Base-by-base conservation (phyloP, 2,113 vertebrate genomes). In the Anarrhichthys ocellatus region DNA sequence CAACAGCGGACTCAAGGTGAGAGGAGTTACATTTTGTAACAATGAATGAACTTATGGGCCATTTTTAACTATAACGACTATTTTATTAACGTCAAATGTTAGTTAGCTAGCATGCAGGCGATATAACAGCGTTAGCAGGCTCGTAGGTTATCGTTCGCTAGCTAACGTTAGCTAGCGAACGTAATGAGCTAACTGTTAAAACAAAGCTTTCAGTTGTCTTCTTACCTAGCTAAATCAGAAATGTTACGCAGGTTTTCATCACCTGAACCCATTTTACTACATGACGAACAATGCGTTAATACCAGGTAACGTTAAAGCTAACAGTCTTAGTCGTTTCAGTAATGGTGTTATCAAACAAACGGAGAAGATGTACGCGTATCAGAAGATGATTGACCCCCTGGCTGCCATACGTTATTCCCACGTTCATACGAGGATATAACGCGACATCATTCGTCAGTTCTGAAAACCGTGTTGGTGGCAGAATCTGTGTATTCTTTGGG, bases 1-100 rank as follows among this genome's bases (percentile, higher is more conserved):
- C 0, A 1, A 17, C 46, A n/a, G 76, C 27, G 80, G 66, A 73
- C 22, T 92, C 88, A 95, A 96, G 95, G 95, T 95, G 90, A 95
- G 93, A 34, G 0, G 18, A 64, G 48, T 48, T 20, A 44, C 29
- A 2, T 52, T 11, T 64, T 68, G 24, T 64, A 4, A 2, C 0
- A 18, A 34, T 66, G 62, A 34, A 0, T 9, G 10, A 59, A 67
- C 4, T 3, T 52, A 22, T 2, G 1, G 11, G 0, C 10, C 2
- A 3, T 69, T 13, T 24, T 11, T 27, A 61, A 24, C 20, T 5
- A 42, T 7, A 48, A 65, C 4, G 29, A 18, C 8, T 18, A 0
- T 64, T 36, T 58, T 40, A 8, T 3, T 29, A 32, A 20, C 40
- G 5, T 9, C 0, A 14, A 7, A 1, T 24, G 11, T 65, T 56